These are phyloP conservation scores for Mesorhabditis belari DNA, from an alignment of 2,888 invertebrate species.

Conservation along the genomic window DNA sequence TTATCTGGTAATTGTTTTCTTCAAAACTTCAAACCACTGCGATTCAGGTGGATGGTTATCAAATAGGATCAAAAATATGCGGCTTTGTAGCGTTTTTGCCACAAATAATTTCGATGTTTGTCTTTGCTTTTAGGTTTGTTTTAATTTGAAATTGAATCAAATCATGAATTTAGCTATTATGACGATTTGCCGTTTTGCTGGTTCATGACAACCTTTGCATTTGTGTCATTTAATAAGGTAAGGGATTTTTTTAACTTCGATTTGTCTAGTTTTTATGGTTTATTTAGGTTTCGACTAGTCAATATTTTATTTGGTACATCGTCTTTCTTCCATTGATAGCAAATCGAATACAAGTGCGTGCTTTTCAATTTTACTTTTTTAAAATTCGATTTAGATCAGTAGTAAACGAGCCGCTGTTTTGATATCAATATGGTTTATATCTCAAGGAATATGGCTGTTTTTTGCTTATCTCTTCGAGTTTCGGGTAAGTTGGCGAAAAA, in stretches of 20 bases:
- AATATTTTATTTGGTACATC: slow-evolving; percentile 89
- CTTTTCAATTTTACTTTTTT: neutral
- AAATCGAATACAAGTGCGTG: slow-evolving; percentile 24
- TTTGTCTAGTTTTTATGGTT: neutral
- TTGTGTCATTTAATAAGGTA: slow-evolving; percentile 81
- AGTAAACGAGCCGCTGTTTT: slow-evolving; percentile 38
- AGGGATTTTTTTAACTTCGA: neutral
- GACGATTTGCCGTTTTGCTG: slow-evolving; percentile 73
- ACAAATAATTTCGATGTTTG: slow-evolving; percentile 64
- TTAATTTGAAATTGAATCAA: slow-evolving; percentile 1
- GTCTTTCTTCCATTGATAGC: slow-evolving; percentile 74
- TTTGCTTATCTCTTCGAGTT: slow-evolving; percentile 89
- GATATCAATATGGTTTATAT: slow-evolving; percentile 60
- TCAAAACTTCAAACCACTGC: neutral
- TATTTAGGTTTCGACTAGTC: slow-evolving; percentile 77
- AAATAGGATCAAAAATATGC: neutral
- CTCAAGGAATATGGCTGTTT: slow-evolving; percentile 79
- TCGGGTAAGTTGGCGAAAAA: slow-evolving; percentile 50
- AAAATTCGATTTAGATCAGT: slow-evolving; percentile 25
- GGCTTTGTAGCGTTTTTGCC: slow-evolving; percentile 60
- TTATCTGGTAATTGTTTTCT: slow-evolving; percentile 64
- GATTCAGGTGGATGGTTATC: too few species aligned
- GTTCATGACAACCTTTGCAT: slow-evolving; percentile 74
- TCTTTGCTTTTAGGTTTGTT: slow-evolving; percentile 14
- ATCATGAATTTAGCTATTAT: slow-evolving; percentile 41